Base-by-base conservation (phyloP, 2,113 vertebrate genomes). In the Anoplopoma fimbria region DNA sequence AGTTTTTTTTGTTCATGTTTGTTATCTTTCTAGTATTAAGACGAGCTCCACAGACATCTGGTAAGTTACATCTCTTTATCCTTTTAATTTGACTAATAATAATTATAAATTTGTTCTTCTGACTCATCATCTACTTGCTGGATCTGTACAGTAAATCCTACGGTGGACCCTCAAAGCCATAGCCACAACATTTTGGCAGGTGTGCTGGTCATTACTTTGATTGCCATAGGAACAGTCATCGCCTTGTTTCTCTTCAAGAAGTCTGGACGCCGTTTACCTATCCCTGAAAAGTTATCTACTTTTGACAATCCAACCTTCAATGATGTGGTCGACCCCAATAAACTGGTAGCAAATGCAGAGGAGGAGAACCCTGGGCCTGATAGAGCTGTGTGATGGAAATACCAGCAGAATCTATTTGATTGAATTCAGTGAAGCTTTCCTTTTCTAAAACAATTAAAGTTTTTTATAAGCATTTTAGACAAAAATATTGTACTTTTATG, bases 271-370 rank as follows among this genome's bases (percentile, higher is more conserved):
- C 57, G 0, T 21, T 42, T 84, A 62, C 14, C 45, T 0, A 1
- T 69, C 14, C 55, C 53, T 33, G 4, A 62, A 15, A 74, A 13
- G n/a, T 34, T 63, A 53, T 38, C 67, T 0, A 62, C 77, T 25
- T 87, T 91, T 0, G 69, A 85, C 45, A 93, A 93, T 70, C 89
- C 85, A 0, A 63, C 87, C 7, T 90, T 87, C 8, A 77, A 53
- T 1, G 79, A 6, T n/a, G 9, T 47, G 0, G 57, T 7, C 2
- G 1, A 88, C 4, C 57, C 67, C 15, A 65, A 0, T 33, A 63
- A 80, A 65, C 33, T 91, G 0, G 74, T 85, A 27, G 65, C 25
- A 15, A 69, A 82, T 25, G 75, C 57, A 76, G 79, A 60, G 2
- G 81, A 88, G 49, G 83, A 89, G 27, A 58, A 74, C 4, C 7